phyloP scores from a whole-genome alignment of 1,140 invertebrate species.

The Drosophila pectinifera region DNA sequence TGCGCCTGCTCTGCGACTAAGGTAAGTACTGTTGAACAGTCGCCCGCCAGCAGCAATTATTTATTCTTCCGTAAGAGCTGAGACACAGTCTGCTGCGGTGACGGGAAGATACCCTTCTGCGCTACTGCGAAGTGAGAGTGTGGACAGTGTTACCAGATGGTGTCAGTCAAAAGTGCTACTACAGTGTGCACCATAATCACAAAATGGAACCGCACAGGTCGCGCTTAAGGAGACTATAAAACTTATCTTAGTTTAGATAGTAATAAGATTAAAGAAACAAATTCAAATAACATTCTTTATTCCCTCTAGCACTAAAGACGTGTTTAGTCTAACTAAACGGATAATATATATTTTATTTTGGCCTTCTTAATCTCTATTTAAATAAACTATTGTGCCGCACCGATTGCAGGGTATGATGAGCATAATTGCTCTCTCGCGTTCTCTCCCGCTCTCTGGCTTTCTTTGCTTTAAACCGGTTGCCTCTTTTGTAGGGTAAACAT shows the following conservation, averaged over 20 bases:
- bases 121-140: neutral
- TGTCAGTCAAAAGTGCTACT: neutral
- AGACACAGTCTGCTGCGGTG: neutral
- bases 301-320: no score
- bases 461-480: conserved; percentile 11
- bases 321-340: no score
- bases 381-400: neutral
- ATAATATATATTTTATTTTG: no score
- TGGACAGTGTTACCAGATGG: neutral
- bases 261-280: no score
- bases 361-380: neutral
- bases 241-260: no score
- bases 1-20: conserved; percentile 63
- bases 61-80: conserved; percentile 66
- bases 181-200: neutral
- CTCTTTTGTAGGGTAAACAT: conserved; percentile 4
- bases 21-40: conserved; percentile 54
- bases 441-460: conserved; percentile 10
- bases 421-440: neutral
- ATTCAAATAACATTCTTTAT: no score
- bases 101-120: conserved; percentile 24
- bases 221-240: no score
- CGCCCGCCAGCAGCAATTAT: conserved; percentile 64
- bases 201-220: no score
- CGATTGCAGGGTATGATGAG: conserved; percentile 27